Evolutionary conservation across 1,140 invertebrate species (phyloP), one percentile per base, ranked within the genome.

Genomic region (Scaptomyza graminum): DNA sequence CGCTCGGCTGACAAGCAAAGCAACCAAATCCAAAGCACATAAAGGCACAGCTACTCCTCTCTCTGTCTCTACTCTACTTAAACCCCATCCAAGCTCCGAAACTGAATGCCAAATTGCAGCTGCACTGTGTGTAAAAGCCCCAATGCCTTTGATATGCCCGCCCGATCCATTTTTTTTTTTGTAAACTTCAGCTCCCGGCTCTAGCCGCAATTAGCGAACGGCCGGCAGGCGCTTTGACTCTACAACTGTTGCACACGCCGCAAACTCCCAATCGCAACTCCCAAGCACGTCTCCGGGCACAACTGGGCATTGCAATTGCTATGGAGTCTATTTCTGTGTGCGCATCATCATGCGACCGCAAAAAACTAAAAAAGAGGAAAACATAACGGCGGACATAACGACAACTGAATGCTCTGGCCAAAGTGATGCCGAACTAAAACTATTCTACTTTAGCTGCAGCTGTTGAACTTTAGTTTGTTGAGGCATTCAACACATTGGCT

Each of bases 91-190:
- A 43, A 15, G 13, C 47, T 46, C 43, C 50, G 54, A 59, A 57
- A 44, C 80, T 54, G 81, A 85, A 84, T 84, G 62, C 77, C 49
- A 85, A 84, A 77, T 77, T 76, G 62, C 67, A 65, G 57, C 43
- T 34, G 31, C 31, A 34, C 31, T 34, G 31, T 34, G 6, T 7
- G 31, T 2, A 34, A 34, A 41, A 41, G 37, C 37, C 15, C 31
- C 13, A 43, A 22, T 34, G 68, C 62, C 82, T 85, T 85, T 85
- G 81, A 85, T 82, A 87, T 87, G 66, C 61, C 78, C 80, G 81
- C 72, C 7, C 0, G 28, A 0, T 31, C 28, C 28, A 3, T 7
- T 31, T 6, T 31, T 31, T 31, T 31, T 31, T 31, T 31, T 5
- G 0, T 7, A 7, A 31, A 7, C 28, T 31, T 31, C 31, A 9